A percentile compares a stretch with the other conserved stretches of the same genome.
Evolutionary conservation across 2,888 invertebrate species (phyloP).

Genomic region (Bellardia pandia): DNA sequence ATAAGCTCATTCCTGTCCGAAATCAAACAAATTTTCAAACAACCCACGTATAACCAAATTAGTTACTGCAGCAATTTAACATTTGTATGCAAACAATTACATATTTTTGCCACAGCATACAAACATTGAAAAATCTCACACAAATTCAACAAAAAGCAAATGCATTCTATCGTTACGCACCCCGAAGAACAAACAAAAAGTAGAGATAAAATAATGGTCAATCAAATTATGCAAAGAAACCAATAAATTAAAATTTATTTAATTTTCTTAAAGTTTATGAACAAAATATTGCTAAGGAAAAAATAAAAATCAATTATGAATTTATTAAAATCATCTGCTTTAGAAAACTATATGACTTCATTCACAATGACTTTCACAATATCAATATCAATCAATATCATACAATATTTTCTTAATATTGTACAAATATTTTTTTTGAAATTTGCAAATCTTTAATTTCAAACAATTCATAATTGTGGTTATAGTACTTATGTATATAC

Average conservation of each 20-base stretch:
- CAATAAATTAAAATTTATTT: neutral
- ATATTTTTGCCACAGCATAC: neutral
- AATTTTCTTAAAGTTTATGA: neutral
- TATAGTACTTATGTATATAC: too few relatives aligned
- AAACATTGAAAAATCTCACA: neutral
- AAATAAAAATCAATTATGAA: constrained; percentile 26
- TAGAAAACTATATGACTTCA: neutral
- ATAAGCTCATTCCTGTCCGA: too few relatives aligned
- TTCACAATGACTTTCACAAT: too few relatives aligned
- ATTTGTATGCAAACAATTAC: neutral
- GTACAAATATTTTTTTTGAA: too few relatives aligned
- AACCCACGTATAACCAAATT: neutral
- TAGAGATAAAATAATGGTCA: neutral
- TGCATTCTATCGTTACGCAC: neutral
- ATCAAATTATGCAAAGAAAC: neutral
- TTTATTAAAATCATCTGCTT: constrained; percentile 5
- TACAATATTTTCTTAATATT: neutral
- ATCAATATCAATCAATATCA: neutral
- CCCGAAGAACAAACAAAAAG: neutral
- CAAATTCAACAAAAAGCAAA: neutral
- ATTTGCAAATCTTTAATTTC: too few relatives aligned
- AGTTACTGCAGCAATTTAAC: neutral
- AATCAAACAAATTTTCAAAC: too few relatives aligned
- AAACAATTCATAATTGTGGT: too few relatives aligned
- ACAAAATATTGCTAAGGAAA: neutral